phyloP scores from a whole-genome alignment of 1,140 invertebrate genomes.

The Trichoplusia ni region DNA sequence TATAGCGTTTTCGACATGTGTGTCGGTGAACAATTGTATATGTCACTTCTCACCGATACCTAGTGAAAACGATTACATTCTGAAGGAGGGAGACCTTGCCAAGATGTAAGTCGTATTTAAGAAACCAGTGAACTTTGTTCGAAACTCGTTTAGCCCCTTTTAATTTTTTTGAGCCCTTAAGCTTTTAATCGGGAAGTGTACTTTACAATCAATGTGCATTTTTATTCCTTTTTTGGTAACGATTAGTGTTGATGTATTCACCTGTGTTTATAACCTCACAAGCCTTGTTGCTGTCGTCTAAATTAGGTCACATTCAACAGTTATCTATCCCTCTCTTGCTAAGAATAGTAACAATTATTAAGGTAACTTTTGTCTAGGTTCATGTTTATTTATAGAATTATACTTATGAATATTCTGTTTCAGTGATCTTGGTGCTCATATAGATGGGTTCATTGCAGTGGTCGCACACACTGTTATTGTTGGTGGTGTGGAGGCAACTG shows the following conservation, averaged over 20 bases:
- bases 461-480: conserved; percentile 98
- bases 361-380: no score
- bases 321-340: no score
- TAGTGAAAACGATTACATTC: conserved; percentile 93
- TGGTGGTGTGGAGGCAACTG: conserved; percentile 89
- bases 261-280: no score
- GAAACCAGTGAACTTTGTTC: conserved; percentile 11
- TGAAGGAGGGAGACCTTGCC: conserved; percentile 97
- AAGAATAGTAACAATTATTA: no score
- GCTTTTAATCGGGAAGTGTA: no score
- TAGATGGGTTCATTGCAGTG: conserved; percentile 99
- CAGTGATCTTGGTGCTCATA: conserved; percentile 98
- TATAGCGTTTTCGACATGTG: conserved; percentile 99
- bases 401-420: conserved; percentile 55
- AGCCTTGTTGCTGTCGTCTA: not conserved
- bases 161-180: not conserved
- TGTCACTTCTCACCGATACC: conserved; percentile 98
- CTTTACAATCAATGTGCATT: no score
- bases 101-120: conserved; percentile 92
- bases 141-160: not conserved
- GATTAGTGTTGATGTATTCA: no score
- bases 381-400: no score
- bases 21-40: conserved; percentile 99
- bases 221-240: no score
- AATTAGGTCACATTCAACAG: no score